Evolutionary conservation across 2,797 vertebrate species (phyloP).

Genomic region (Podarcis siculus): DNA sequence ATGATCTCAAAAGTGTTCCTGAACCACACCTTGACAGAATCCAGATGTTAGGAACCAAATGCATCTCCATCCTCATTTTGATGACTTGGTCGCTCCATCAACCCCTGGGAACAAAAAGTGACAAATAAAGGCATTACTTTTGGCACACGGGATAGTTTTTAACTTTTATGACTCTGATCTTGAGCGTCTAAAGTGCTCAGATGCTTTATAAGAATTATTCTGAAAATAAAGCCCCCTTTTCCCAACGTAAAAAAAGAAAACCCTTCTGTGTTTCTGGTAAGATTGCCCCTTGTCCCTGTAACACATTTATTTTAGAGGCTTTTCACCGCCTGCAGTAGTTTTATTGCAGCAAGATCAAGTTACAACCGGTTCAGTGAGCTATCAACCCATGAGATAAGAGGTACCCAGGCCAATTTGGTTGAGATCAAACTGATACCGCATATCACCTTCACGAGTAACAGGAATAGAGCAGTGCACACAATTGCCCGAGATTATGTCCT

Average conservation of each 20-base stretch:
- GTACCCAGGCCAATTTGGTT: constrained; percentile 10
- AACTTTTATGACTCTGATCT: neutral
- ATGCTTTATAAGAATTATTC: neutral
- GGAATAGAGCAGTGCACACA: constrained; percentile 11
- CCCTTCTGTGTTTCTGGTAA: neutral
- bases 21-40: neutral
- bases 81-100: neutral
- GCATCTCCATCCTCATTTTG: neutral
- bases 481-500: constrained; percentile 7
- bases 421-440: constrained; percentile 1
- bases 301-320: constrained; percentile 17
- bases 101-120: neutral
- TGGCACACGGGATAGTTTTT: neutral
- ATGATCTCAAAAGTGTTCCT: neutral
- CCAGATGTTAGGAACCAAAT: neutral
- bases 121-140: too few relatives aligned
- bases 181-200: neutral
- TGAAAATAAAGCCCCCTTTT: neutral
- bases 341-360: constrained; percentile 24
- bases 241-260: neutral
- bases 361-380: constrained; percentile 45
- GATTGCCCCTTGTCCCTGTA: constrained; percentile 26
- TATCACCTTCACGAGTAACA: constrained; percentile 30
- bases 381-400: constrained; percentile 26
- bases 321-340: constrained; percentile 5